Conservation (phyloP, 2,113 vertebrate genomes). For the Pipra filicauda region DNA sequence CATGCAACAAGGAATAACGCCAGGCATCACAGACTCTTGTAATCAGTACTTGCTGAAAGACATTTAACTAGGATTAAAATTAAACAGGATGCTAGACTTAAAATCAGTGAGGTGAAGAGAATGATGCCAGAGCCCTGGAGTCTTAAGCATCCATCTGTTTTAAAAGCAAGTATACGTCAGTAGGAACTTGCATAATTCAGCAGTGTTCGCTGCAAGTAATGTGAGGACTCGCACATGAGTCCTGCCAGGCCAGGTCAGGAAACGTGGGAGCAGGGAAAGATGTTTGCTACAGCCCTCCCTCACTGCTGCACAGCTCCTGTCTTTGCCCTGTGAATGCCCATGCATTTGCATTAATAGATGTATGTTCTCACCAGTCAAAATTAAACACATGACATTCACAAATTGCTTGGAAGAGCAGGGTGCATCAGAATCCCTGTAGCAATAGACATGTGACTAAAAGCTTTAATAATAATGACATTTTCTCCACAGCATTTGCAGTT, state of each 20-base stretch:
- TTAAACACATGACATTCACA: background rate
- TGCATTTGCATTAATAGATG: rapidly evolving
- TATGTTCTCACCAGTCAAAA: background rate
- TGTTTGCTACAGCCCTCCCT: background rate
- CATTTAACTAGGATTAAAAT: background rate
- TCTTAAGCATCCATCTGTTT: background rate
- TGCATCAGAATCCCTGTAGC: background rate
- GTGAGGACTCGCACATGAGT: background rate
- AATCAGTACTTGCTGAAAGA: background rate
- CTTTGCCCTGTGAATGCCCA: rapidly evolving
- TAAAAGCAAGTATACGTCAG: background rate
- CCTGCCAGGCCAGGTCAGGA: background rate
- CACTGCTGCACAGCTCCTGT: background rate
- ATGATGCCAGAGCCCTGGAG: background rate
- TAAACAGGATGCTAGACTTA: background rate
- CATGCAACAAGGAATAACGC: rapidly evolving
- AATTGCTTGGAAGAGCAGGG: background rate
- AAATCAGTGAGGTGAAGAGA: background rate
- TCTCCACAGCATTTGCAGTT: background rate
- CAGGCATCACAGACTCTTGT: background rate
- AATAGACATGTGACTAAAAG: background rate
- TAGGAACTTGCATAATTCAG: background rate
- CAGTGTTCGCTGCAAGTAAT: rapidly evolving
- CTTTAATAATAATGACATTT: background rate
- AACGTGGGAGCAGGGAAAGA: background rate